Base-by-base conservation (phyloP, 1,140 invertebrate genomes). In the Probaryconus sp. region DNA sequence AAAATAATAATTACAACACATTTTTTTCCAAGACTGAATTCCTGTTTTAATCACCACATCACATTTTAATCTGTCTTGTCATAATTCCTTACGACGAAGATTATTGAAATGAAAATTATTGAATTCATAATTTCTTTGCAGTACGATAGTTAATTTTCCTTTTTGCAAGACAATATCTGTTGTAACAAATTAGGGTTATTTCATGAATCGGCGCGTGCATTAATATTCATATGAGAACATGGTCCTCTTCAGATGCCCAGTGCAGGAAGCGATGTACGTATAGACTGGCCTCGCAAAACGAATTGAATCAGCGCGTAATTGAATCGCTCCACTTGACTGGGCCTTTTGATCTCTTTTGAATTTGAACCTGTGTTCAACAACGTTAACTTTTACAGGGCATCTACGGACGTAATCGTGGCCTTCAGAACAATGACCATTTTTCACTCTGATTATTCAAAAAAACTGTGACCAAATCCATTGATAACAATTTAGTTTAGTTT, bases 251-350 rank as follows among this genome's bases (percentile, higher is more conserved):
- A 77, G 63, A 76, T 76, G 61, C 61, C 45, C 58, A 77, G 69
- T 70, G 20, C 61, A 73, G 64, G 67, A 71, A 68, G 61, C 56
- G 51, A 76, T 65, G 55, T 64, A 71, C 63, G 74, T 63, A 77
- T 40, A 69, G 65, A 68, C 64, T 71, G 76, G 78, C 79, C 77
- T 79, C 60, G 64, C 56, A 63, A 65, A 63, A 72, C 51, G 73
- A 80, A 84, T 83, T 79, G 78, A 82, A 83, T 83, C 79, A 81
- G 64, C 73, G 70, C 58, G 75, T 80, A 82, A 84, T 83, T 84
- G 81, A 81, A 84, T 82, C 78, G 80, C 76, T 83, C 77, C 77
- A 79, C 74, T 83, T 81, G 81, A 81, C 78, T 78, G 76, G 78
- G 78, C 56, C 72, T 84, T 80, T 81, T 82, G 70, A 81, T 80